Evolutionary conservation across 2,113 vertebrate species (phyloP), one percentile per base, ranked within the genome.

Genomic region (Nycticryphes semicollaris): DNA sequence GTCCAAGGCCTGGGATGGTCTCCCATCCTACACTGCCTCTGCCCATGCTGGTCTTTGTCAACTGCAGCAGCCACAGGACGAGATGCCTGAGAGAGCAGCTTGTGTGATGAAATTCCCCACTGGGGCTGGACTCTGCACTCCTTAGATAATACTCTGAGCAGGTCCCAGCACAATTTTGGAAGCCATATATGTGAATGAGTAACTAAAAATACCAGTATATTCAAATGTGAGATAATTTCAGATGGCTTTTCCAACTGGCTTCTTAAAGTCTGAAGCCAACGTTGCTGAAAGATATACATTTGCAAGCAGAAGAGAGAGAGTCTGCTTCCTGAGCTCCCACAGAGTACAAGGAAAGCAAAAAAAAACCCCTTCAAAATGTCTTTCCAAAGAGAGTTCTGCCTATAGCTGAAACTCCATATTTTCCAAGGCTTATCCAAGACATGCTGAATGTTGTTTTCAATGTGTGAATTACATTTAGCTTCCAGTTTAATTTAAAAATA

Each of bases 171-270:
- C 16, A 28, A 30, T 63, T 82, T 24, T 35, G 59, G 78, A 37
- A 66, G 63, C 25, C 64, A 67, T 63, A 50, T 41, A 8, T 57
- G 51, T 73, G 79, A 79, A 56, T 24, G 63, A 76, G 72, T 53
- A 90, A 89, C 92, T 91, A 93, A 94, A 94, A 96, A 91, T 93
- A 96, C 27, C 12, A 2, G 53, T 31, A 25, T 43, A 20, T 68
- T 91, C 89, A 56, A 85, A 83, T 33, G 81, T 25, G 57, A 76
- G 87, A 69, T 60, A 2, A 54, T 82, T 92, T 95, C 84, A 95
- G 85, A 93, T 93, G 93, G 84, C 25, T 50, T 45, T 83, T 60
- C 91, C 94, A 95, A 93, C 59, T 93, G 91, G 64, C 6, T 57
- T 59, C 84, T 43, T 87, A 39, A 48, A 73, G 95, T 31, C 41